phyloP scores from a whole-genome alignment of 2,797 vertebrate species.

The Chelidonichthys spinosus region DNA sequence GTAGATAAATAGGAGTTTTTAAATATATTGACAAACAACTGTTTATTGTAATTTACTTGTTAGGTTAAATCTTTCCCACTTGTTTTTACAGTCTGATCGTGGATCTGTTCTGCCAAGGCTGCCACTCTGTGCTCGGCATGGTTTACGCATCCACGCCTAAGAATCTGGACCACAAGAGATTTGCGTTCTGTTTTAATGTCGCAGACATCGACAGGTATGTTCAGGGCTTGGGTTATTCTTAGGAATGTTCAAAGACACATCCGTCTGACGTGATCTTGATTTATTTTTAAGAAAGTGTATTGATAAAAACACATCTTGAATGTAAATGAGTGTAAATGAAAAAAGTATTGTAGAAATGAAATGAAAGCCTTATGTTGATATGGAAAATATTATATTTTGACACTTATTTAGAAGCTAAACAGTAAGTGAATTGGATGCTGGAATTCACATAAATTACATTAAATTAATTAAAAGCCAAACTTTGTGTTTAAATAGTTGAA shows the following conservation, averaged over 20 bases:
- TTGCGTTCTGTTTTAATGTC: conserved; percentile 87
- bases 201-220: conserved; percentile 89
- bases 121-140: conserved; percentile 83
- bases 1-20: neutral
- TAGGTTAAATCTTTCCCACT: neutral
- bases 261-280: neutral
- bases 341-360: too few relatives aligned
- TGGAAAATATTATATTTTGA: too few relatives aligned
- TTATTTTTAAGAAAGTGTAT: neutral
- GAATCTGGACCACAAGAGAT: conserved; percentile 89
- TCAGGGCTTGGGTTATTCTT: neutral
- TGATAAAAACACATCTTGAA: neutral
- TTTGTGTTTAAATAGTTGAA: too few relatives aligned
- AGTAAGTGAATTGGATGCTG: too few relatives aligned
- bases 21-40: neutral
- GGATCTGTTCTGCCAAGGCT: conserved; percentile 86
- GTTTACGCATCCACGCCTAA: conserved; percentile 89
- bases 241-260: neutral
- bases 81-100: conserved; percentile 83
- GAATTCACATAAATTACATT: too few relatives aligned
- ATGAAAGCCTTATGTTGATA: too few relatives aligned
- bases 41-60: neutral
- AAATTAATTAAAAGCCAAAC: too few relatives aligned
- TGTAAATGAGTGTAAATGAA: too few relatives aligned
- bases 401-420: too few relatives aligned